Percentiles rank a stretch among this genome's conserved stretches.
These are phyloP conservation scores for Ceratina japonica DNA, from an alignment of 1,140 invertebrate species.

Conservation along the genomic window DNA sequence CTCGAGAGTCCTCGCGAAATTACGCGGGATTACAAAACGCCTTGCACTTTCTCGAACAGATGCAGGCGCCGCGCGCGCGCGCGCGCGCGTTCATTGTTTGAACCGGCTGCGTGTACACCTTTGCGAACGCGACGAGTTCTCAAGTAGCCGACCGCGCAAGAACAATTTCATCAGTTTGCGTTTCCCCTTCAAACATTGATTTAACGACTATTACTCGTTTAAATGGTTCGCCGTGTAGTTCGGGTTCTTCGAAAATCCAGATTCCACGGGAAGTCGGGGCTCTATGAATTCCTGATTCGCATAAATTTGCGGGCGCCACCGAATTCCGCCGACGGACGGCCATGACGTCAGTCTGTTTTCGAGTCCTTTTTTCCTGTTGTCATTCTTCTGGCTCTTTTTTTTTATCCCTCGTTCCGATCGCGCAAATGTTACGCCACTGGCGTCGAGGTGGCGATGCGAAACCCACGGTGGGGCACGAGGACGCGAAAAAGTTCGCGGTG, in stretches of 20 bases:
- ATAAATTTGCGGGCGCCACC: conserved; percentile 24
- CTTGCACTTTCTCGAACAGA: conserved; percentile 51
- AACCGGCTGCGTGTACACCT: not conserved
- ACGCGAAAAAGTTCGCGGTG: conserved; percentile 57
- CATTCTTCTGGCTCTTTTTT: not conserved
- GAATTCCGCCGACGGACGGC: not conserved
- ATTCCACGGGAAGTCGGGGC: not conserved
- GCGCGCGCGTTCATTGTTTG: conserved; percentile 33
- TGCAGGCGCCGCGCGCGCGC: conserved; percentile 18
- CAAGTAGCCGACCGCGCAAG: not conserved
- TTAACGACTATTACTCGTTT: too few species aligned
- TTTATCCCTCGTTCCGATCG: not conserved
- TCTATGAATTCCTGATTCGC: not conserved
- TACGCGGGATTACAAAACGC: conserved; percentile 41
- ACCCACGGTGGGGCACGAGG: conserved; percentile 49
- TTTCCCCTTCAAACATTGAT: too few species aligned
- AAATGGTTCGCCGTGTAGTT: too few species aligned
- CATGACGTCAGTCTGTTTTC: not conserved
- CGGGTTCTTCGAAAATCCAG: too few species aligned
- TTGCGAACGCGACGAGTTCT: not conserved
- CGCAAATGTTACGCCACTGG: conserved; percentile 54
- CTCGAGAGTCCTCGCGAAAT: conserved; percentile 31
- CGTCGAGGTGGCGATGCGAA: conserved; percentile 44
- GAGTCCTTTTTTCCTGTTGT: not conserved
- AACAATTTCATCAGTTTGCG: not conserved